Evolutionary conservation across 2,797 vertebrate genomes (phyloP), one percentile per base, ranked within the genome.

Genomic region (Spinus olivaceus): DNA sequence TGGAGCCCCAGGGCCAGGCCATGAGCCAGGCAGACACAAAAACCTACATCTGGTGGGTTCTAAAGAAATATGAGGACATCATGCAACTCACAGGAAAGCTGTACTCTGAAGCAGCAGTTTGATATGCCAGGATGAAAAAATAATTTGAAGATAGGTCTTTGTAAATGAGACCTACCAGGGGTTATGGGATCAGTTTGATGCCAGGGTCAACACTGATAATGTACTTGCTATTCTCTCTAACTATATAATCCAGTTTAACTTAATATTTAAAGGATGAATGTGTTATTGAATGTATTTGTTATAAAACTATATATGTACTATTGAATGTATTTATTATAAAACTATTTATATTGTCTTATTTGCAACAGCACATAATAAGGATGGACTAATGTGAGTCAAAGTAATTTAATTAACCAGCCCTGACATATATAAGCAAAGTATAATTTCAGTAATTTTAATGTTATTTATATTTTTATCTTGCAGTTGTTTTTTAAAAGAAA

Each of bases 1-100:
- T 0, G 6, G 2, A 24, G 1, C 2, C 0, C 7, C 33, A 12
- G 54, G 3, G 1, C 33, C 42, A 6, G 19, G 0, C 0, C 6
- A 14, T 23, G 95, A 0, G 2, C 2, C 2, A 0, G 1, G 30
- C 81, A 8, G 0, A 72, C 0, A 90, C 0, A 6, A 76, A 1
- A 33, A 60, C 0, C 3, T 94, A 47, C 67, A 81, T 80, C 63
- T 95, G 95, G 95, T 2, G 2, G 56, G n/a, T 91, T 37, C 32
- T 97, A 3, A 8, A 65, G 56, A 88, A 27, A 22, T 97, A 96
- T 0, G 0, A 61, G 3, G 22, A 57, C 7, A 27, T 86, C 4
- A 84, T 22, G 44, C 5, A 49, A 8, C 12, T 28, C 0, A 33
- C 73, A 2, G 27, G 2, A 46, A 16, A 56, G 14, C 32, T 2